A percentile compares a stretch with the other conserved stretches of the same genome.
Conservation (phyloP, 2,888 invertebrate species). For the Dasypolia templi region DNA sequence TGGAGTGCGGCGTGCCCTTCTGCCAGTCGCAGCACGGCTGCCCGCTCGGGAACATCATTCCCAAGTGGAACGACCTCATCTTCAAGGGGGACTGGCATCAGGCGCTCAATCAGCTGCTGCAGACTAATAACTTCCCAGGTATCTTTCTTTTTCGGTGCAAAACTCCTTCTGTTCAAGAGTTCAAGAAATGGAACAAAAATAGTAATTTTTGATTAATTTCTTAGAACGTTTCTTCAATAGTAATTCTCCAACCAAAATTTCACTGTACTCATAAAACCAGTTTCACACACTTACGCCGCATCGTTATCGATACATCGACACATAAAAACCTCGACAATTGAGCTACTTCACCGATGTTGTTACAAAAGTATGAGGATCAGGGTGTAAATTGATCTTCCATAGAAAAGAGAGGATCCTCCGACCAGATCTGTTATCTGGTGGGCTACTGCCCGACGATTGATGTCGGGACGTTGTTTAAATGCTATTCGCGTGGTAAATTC, state of each 20-base stretch:
- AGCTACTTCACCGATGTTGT: neutral
- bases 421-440: too few species aligned
- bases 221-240: too few species aligned
- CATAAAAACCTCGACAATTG: neutral
- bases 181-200: neutral
- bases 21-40: conserved; percentile 96
- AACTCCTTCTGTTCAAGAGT: neutral
- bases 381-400: too few species aligned
- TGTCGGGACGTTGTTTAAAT: too few species aligned
- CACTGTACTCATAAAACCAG: neutral
- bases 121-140: conserved; percentile 97
- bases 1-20: conserved; percentile 99
- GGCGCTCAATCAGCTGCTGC: conserved; percentile 97
- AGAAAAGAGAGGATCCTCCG: too few species aligned
- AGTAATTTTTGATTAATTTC: too few species aligned
- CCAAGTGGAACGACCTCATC: conserved; percentile 99
- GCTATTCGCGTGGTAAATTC: too few species aligned
- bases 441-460: too few species aligned
- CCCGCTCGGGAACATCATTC: conserved; percentile 99
- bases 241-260: neutral
- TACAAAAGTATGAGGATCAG: too few species aligned
- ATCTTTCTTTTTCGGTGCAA: neutral
- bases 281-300: neutral
- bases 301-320: neutral
- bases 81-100: conserved; percentile 98